A percentile compares a stretch with the other conserved stretches of the same genome.
Evolutionary conservation across 2,113 vertebrate genomes (phyloP).

Genomic region (Malurus alboscapulatus): DNA sequence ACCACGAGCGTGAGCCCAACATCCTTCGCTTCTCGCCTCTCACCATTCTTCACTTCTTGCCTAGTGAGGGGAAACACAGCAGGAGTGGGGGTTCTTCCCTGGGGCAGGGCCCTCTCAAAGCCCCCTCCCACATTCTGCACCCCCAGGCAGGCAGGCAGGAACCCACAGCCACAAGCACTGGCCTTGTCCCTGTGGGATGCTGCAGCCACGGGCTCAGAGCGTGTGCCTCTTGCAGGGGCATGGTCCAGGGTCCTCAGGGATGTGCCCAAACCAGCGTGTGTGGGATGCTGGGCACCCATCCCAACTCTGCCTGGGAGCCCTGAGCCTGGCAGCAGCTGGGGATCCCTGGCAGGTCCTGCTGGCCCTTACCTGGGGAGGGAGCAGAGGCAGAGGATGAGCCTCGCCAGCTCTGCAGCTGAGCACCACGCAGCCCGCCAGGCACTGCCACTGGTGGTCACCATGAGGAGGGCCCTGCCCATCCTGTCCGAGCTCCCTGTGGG

Average conservation of each 20-base stretch:
- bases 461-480: conserved; percentile 80
- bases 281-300: neutral
- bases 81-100: neutral
- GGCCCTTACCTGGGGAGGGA: conserved; percentile 81
- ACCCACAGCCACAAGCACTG: neutral
- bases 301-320: neutral
- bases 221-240: neutral
- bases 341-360: neutral
- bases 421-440: conserved; percentile 77
- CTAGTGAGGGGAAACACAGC: conserved; percentile 59
- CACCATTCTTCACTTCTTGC: conserved; percentile 64
- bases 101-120: neutral
- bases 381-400: conserved; percentile 81
- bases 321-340: fast-evolving
- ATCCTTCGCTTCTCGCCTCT: conserved; percentile 77
- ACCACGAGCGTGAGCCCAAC: conserved; percentile 79
- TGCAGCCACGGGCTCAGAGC: neutral
- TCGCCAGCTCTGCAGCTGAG: conserved; percentile 74
- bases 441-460: conserved; percentile 77
- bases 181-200: fast-evolving
- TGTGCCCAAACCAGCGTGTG: neutral
- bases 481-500: conserved; percentile 83
- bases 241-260: fast-evolving
- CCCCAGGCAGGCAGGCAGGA: neutral
- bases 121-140: neutral